These are phyloP conservation scores for Dromaius novaehollandiae DNA, from an alignment of 2,113 vertebrate genomes.

Conservation along the genomic window DNA sequence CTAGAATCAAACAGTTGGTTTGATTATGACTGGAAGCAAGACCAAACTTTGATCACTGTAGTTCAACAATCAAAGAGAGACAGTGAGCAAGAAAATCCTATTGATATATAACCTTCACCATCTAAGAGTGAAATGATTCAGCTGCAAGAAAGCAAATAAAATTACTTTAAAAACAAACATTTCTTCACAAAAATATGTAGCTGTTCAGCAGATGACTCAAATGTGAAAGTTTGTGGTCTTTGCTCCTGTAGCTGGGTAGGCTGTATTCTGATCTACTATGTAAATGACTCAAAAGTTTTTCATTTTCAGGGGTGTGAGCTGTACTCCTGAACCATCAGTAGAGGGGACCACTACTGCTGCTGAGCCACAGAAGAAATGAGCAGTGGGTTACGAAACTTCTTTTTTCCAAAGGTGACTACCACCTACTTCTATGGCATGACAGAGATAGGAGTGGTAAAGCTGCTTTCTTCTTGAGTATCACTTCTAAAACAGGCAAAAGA, in stretches of 20 bases:
- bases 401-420: neutral
- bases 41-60: neutral
- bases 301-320: conserved; percentile 13
- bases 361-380: conserved; percentile 20
- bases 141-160: conserved; percentile 21
- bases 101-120: neutral
- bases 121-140: neutral
- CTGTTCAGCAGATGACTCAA: conserved; percentile 55
- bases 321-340: conserved; percentile 1
- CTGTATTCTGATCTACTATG: conserved; percentile 41
- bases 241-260: neutral
- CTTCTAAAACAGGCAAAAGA: neutral
- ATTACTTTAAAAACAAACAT: conserved; percentile 22
- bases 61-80: neutral
- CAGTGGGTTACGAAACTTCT: neutral
- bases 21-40: neutral
- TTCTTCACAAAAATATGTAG: conserved; percentile 18
- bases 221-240: conserved; percentile 51
- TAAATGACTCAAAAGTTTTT: conserved; percentile 41
- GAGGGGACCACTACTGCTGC: neutral
- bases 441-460: neutral
- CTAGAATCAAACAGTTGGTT: neutral
- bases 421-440: neutral
- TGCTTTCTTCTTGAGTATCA: neutral
- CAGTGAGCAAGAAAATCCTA: conserved; percentile 1